Base-by-base conservation (phyloP, 2,113 vertebrate genomes). In the Craseonycteris thonglongyai region DNA sequence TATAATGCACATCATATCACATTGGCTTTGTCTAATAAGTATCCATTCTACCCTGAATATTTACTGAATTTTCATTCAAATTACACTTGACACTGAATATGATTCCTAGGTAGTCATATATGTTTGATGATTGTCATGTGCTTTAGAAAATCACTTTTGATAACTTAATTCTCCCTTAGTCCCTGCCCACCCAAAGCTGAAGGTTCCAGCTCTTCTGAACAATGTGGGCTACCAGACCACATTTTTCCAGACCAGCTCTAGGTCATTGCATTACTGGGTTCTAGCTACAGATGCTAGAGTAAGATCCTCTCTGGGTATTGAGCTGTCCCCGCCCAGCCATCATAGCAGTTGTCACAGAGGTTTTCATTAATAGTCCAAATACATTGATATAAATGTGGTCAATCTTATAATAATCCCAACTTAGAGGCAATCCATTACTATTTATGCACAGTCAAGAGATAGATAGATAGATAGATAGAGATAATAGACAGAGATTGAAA, bases 171-270 rank as follows among this genome's bases (percentile, higher is more conserved):
- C 38, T 56, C 63, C 54, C 33, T 51, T 21, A 35, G 15, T 18
- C 26, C 21, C 12, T 3, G 12, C n/a, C 76, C 19, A 54, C 49
- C 54, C 54, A n/a, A n/a, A n/a, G n/a, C 30, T 9, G 8, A 78
- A 22, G 24, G n/a, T 38, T 54, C 68, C 72, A 49, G 33, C n/a
- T 59, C 63, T 76, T 9, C 13, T 19, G 56, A 71, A 47, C 16
- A 28, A 40, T 12, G 22, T 0, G 2, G 54, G 9, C 19, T 10
- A 47, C 1, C 3, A 63, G 61, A 13, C 4, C 6, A 11, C 42
- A 68, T 69, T 51, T 68, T 69, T 61, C 33, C 22, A 51, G 58
- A 54, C n/a, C 49, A 72, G 28, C 22, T 74, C 24, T 59, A 26
- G 2, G 45, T 76, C 56, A 59, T 3, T 22, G 42, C 42, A 19